Evolutionary conservation across 2,113 vertebrate species (phyloP), one percentile per base, ranked within the genome.

Genomic region (Poeciliopsis prolifica): DNA sequence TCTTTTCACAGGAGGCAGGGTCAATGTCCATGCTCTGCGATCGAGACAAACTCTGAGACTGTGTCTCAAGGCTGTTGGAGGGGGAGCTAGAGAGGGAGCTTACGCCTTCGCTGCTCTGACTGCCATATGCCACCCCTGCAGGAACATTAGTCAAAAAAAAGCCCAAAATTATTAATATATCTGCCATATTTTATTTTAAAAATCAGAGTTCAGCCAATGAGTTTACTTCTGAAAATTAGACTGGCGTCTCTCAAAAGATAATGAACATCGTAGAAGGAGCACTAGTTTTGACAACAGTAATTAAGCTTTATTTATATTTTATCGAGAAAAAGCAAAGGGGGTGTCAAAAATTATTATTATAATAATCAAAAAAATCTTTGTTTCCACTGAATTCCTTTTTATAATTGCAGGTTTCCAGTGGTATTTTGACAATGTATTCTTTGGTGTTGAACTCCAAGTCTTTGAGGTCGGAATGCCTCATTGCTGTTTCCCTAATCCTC

Each of bases 11-110:
- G 88, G 98, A 96, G 89, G 96, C 96, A 51, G 97, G 96, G 79
- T 99, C 98, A 15, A 99, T 99, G 84, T 99, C 98, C 98, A 99
- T 99, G 95, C 98, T 99, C 94, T 99, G 98, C 28, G 98, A 99
- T 51, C 98, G 96, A 35, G 98, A 99, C 74, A 99, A 95, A 84
- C 96, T 97, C 91, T 99, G 98, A 81, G 97, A 99, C 61, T 99
- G 98, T 8, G 97, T 98, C 95, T 99, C 98, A 77, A 99, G 96
- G 94, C 98, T 99, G 93, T 99, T 99, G 61, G 98, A 99, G 35
- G 98, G 98, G 19, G 98, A 99, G 93, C 98, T 99, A 94, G 98
- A 99, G 83, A 99, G 97, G 65, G 98, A 99, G 91, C 97, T 99
- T 91, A 99, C 97, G 40, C 98, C 98, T 92, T 99, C 98, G 1